Evolutionary conservation across 1,140 invertebrate species (phyloP), one percentile per base, ranked within the genome.

Genomic region (Cylas formicarius): DNA sequence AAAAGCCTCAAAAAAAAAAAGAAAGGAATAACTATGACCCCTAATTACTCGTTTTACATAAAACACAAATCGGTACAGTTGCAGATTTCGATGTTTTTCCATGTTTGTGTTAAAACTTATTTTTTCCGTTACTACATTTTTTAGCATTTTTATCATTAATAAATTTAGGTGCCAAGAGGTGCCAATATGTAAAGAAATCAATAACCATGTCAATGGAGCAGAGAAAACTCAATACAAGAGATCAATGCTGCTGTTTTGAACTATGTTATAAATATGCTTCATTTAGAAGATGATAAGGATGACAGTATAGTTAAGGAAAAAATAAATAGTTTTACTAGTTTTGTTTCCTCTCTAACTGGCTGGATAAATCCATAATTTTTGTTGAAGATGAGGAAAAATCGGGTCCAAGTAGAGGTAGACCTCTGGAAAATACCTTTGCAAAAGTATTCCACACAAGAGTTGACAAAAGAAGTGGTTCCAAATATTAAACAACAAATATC

Each of bases 401-500:
- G 7, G 6, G 29, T 7, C 6, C 29, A 32, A n/a, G n/a, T n/a
- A n/a, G n/a, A n/a, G n/a, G n/a, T n/a, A 29, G 39, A 42, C 39
- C 39, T 2, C 5, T 42, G 20, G 33, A 42, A 7, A 22, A 27
- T 1, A 35, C 21, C 11, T 36, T 35, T 27, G 5, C 2, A 8
- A 36, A 44, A 11, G 42, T 32, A 42, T n/a, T n/a, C n/a, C n/a
- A 33, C 26, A 20, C 16, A 27, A 2, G 26, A 42, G 24, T 14
- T 46, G 6, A 3, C 29, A 31, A 16, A 22, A 5, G 10, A 24
- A 4, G 53, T 56, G 33, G 24, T 50, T 14, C 9, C 32, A 7
- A 32, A 45, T 42, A 27, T 58, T 22, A 38, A 52, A 23, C 21
- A 45, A 14, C 28, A 53, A 34, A 56, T 56, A 38, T 26, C 22